Conservation (phyloP, 2,113 vertebrate species). For the Tragelaphus imberbis region DNA sequence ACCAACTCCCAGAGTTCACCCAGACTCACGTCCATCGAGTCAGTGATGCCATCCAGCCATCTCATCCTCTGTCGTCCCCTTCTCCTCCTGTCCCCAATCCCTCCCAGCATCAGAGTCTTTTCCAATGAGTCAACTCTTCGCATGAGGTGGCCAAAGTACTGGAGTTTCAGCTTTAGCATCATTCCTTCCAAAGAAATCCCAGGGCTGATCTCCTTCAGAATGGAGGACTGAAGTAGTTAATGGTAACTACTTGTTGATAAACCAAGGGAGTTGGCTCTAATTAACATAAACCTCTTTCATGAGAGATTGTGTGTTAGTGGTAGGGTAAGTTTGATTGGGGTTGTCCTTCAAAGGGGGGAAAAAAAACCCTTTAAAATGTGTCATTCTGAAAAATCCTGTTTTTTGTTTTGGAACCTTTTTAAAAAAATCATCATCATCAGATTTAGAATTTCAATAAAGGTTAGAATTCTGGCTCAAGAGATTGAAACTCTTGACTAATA, state of each 20-base stretch:
- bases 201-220: no score
- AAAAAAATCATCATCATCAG: background rate
- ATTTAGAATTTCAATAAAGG: background rate
- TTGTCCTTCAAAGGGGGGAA: background rate
- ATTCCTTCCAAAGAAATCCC: no score
- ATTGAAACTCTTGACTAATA: background rate
- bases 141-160: no score
- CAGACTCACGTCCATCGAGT: no score
- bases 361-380: background rate
- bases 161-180: no score
- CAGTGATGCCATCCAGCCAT: no score
- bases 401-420: conserved; percentile 17
- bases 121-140: no score
- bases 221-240: background rate
- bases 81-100: no score
- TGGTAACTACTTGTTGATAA: conserved; percentile 50
- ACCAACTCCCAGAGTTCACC: no score
- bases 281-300: conserved; percentile 31
- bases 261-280: conserved; percentile 23
- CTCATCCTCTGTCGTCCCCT: no score
- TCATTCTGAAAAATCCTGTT: background rate
- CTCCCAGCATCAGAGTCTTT: no score
- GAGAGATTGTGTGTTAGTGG: conserved; percentile 7
- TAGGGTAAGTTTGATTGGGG: background rate
- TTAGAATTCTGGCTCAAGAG: conserved; percentile 22